Conservation (phyloP, 2,113 vertebrate species). For the rabbit (Oryctolagus cuniculus) region mOryCun1.1 NC_091432.1:12661001-12661500, state of each 20-base stretch:
- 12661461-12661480: too few relatives aligned
- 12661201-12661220: not conserved
- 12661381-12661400: too few relatives aligned
- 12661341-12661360: not conserved
- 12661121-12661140: not conserved
- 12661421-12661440: too few relatives aligned
- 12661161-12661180: not conserved
- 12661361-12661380: too few relatives aligned
- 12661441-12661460: too few relatives aligned
- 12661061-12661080: fast-evolving
- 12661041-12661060: not conserved
- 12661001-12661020: fast-evolving
- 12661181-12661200: not conserved
- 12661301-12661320: not conserved
- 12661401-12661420: too few relatives aligned
- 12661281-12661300: not conserved
- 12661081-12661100: not conserved
- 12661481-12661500: too few relatives aligned
- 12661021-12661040: not conserved
- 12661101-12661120: not conserved
- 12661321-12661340: not conserved
- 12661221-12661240: not conserved
- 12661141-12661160: fast-evolving
- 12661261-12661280: not conserved
- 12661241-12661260: not conserved